Percentiles rank a stretch among this genome's conserved stretches.
Evolutionary conservation across 1,140 invertebrate genomes (phyloP).

Genomic region (Globodera ellingtonae): DNA sequence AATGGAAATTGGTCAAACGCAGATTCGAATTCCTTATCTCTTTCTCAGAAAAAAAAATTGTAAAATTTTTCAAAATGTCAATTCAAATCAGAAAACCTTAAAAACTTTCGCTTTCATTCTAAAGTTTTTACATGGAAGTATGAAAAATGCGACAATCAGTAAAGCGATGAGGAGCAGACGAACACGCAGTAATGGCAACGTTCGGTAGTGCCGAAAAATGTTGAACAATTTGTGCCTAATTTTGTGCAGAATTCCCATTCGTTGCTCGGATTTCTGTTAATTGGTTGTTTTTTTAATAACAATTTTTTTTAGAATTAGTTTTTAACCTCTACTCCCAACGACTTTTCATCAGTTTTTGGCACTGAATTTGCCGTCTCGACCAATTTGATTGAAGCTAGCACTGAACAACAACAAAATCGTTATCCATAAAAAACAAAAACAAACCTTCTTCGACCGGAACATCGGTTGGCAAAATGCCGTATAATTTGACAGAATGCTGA

Average conservation of each 20-base stretch:
- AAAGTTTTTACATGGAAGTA: constrained; percentile 16
- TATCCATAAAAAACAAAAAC: not conserved
- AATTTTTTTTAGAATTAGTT: too few species aligned
- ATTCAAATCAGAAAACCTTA: not conserved
- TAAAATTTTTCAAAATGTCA: not conserved
- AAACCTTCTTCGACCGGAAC: not conserved
- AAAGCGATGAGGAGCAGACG: constrained; percentile 23
- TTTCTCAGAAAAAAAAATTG: not conserved
- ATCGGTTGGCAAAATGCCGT: not conserved
- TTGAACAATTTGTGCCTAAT: not conserved
- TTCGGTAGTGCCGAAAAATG: not conserved
- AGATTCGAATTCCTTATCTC: not conserved
- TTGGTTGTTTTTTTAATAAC: not conserved
- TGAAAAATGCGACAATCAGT: constrained; percentile 6
- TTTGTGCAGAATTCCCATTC: not conserved
- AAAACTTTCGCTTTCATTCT: not conserved
- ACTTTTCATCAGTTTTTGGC: not conserved
- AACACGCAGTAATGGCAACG: constrained; percentile 16
- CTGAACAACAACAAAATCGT: not conserved
- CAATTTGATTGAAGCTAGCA: not conserved
- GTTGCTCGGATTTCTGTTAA: not conserved
- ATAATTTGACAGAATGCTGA: too few species aligned
- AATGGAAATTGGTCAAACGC: not conserved
- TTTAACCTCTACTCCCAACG: too few species aligned
- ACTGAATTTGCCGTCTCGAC: not conserved